Conservation (phyloP, 2,888 invertebrate genomes). For the Mimumesa dahlbomi region DNA sequence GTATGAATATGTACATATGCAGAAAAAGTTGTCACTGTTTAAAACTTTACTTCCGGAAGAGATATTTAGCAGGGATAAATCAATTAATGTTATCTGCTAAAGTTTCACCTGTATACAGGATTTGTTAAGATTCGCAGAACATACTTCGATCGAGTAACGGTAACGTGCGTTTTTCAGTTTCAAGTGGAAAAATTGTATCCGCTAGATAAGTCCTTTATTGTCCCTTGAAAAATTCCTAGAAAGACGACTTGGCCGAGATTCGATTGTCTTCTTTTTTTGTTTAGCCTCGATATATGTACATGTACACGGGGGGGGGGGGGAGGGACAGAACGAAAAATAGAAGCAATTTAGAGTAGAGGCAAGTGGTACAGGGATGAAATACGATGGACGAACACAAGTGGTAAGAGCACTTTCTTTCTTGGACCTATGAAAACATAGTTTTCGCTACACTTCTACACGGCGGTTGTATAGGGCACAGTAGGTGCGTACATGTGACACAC, state of each 20-base stretch:
- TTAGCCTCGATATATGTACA: background rate
- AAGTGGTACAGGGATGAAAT: constrained; percentile 44
- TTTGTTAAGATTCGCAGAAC: constrained; percentile 22
- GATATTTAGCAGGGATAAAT: too few relatives aligned
- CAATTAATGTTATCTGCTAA: too few relatives aligned
- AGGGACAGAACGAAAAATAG: constrained; percentile 24
- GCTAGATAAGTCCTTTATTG: constrained; percentile 43
- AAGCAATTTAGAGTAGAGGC: constrained; percentile 36
- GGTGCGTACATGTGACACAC: constrained; percentile 8
- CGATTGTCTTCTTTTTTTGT: constrained; percentile 39
- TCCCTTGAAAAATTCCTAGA: constrained; percentile 38
- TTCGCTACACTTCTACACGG: constrained; percentile 18
- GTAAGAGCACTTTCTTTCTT: constrained; percentile 52
- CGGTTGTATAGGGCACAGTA: background rate
- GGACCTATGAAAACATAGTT: constrained; percentile 62
- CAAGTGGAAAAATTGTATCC: constrained; percentile 48
- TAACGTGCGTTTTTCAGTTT: constrained; percentile 27
- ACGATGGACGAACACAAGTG: constrained; percentile 50
- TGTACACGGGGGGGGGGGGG: background rate
- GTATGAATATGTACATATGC: too few relatives aligned
- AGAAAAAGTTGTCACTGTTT: background rate
- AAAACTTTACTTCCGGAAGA: too few relatives aligned
- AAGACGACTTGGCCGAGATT: constrained; percentile 26
- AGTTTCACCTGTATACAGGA: background rate
- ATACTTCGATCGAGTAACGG: constrained; percentile 28